These are phyloP conservation scores for Galbula dea DNA, from an alignment of 2,113 vertebrate genomes.

Conservation along the genomic window DNA sequence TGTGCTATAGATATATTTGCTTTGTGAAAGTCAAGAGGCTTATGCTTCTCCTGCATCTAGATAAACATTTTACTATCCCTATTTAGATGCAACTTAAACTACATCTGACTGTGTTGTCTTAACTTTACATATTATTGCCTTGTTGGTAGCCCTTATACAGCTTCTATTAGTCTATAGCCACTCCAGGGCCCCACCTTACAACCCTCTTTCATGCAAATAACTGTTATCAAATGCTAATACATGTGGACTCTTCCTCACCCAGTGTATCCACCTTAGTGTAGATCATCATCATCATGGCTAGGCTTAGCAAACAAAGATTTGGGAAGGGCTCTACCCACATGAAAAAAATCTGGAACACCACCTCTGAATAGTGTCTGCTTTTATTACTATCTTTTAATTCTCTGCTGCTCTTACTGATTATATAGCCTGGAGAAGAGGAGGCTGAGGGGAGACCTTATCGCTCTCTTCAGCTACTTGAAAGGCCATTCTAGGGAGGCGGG, in stretches of 20 bases:
- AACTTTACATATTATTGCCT: not conserved
- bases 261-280: not conserved
- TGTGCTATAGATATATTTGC: not conserved
- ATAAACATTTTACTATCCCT: not conserved
- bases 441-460: too few relatives aligned
- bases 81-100: not conserved
- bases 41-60: not conserved
- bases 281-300: too few relatives aligned
- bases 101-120: not conserved
- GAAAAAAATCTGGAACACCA: not conserved
- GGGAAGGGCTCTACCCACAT: too few relatives aligned
- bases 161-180: not conserved
- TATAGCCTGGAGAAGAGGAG: too few relatives aligned
- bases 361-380: not conserved
- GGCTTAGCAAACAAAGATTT: too few relatives aligned
- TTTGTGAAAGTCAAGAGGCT: slow-evolving; percentile 12
- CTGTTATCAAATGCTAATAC: not conserved
- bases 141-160: not conserved
- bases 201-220: not conserved
- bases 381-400: not conserved
- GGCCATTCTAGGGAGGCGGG: too few relatives aligned
- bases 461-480: too few relatives aligned
- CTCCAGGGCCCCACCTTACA: not conserved
- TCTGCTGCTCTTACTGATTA: not conserved
- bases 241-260: not conserved